Base-by-base conservation (phyloP, 2,888 invertebrate genomes). In the Caenorhabditis uteleia region DNA sequence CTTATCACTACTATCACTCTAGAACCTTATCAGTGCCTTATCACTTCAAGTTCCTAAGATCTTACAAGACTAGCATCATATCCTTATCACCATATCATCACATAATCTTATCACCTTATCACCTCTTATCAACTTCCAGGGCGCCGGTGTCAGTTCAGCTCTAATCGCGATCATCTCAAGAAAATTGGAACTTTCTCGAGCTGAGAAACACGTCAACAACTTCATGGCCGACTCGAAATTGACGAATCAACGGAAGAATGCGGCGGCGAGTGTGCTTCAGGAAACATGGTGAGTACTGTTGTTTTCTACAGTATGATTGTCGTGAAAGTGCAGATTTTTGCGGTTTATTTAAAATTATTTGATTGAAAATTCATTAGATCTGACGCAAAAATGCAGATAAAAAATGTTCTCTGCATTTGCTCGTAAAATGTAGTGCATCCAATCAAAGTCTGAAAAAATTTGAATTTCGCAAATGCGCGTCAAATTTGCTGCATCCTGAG, bases 161-260 rank as follows among this genome's bases (percentile, higher is more conserved):
- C 90, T 98, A 84, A 98, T 98, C 83, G 98, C 98, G 84, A 97
- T 98, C 83, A 94, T 98, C 84, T 97, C 97, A 83, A 90, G 97
- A 85, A 98, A 99, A 88, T 88, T 98, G 88, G 98, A 98, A 87
- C 89, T 98, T 85, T 72, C 75, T 7, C 89, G 97, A 87, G 98
- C 98, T 80, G 98, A 99, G 88, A 99, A 98, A 88, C 98, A 98
- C 88, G 98, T 98, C 84, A 98, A 98, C 88, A 98, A 98, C 89
- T 98, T 98, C 87, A 98, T 98, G 97, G 97, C 98, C 93, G 98
- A 99, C 87, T 97, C 97, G 84, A 97, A 98, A 88, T 89, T 97
- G 86, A 95, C 95, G 82, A 97, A 98, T 89, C 88, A 98, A 94
- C 88, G 98, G 87, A 99, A 99, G 89, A 97, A 98, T 87, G 94